A percentile compares a stretch with the other conserved stretches of the same genome.
Conservation (phyloP, 2,797 vertebrate species). For the Anguilla obscura region DNA sequence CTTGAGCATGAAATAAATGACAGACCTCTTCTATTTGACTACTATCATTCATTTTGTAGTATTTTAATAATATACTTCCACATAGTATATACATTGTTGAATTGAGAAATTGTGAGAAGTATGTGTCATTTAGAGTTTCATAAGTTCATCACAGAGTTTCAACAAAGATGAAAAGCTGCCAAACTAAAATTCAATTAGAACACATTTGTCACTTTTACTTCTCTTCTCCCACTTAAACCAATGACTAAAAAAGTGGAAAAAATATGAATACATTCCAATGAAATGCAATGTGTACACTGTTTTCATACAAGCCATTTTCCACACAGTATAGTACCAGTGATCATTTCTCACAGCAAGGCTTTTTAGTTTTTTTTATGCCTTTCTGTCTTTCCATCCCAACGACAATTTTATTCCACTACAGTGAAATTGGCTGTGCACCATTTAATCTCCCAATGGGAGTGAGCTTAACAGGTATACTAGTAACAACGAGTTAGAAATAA, state of each 20-base stretch:
- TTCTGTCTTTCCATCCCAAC: slow-evolving; percentile 53
- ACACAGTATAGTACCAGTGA: slow-evolving; percentile 45
- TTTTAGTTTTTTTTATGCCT: background rate
- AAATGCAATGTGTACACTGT: slow-evolving; percentile 37
- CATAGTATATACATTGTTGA: too few species aligned
- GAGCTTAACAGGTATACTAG: slow-evolving; percentile 26
- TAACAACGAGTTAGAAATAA: slow-evolving; percentile 8
- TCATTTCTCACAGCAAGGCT: slow-evolving; percentile 24
- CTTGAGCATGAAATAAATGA: background rate
- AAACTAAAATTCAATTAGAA: background rate
- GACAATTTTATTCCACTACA: slow-evolving; percentile 59
- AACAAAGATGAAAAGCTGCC: background rate
- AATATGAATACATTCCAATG: background rate
- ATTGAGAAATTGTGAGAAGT: background rate
- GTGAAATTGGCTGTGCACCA: slow-evolving; percentile 65
- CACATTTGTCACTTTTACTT: background rate
- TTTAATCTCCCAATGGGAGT: slow-evolving; percentile 65
- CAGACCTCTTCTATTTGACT: background rate
- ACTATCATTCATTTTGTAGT: background rate
- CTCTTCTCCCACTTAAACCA: background rate
- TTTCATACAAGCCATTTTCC: slow-evolving; percentile 61
- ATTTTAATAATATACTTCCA: background rate
- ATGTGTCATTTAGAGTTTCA: background rate
- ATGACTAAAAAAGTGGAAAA: background rate
- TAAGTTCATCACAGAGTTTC: background rate